These are phyloP conservation scores for Botrylloides violaceus DNA, from an alignment of 23 tunicate species.

Conservation along the genomic window DNA sequence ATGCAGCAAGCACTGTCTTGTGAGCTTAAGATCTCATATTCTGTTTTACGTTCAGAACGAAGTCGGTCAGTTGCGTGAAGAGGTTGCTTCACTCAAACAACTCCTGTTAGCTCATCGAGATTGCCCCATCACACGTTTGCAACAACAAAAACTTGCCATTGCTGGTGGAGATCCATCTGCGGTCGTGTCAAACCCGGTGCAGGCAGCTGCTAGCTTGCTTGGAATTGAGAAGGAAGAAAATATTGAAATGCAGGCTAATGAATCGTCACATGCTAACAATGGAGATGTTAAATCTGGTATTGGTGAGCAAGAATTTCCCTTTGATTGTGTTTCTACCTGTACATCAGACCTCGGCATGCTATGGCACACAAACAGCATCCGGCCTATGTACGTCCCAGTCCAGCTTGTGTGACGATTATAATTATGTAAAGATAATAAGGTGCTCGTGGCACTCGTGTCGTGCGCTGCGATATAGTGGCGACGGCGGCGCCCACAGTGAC, in stretches of 20 bases:
- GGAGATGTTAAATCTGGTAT: background rate
- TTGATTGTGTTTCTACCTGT: too few species aligned
- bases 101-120: conserved; percentile 84
- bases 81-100: conserved; percentile 84
- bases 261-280: too few species aligned
- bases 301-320: too few species aligned
- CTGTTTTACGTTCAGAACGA: conserved; percentile 49
- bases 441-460: too few species aligned
- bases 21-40: background rate
- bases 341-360: too few species aligned
- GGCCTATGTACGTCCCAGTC: too few species aligned
- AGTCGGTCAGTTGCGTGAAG: conserved; percentile 75
- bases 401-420: too few species aligned
- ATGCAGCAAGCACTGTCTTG: background rate
- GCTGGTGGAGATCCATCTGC: conserved; percentile 57
- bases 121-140: conserved; percentile 92
- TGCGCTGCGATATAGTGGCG: too few species aligned
- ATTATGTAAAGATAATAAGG: too few species aligned
- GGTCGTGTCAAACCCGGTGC: conserved; percentile 17
- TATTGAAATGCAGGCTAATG: too few species aligned
- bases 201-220: conserved; percentile 20
- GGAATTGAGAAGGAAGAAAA: background rate
- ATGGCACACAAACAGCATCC: too few species aligned
- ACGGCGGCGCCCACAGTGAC: too few species aligned
- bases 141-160: conserved; percentile 72